Base-by-base conservation (phyloP, 2,888 invertebrate species). In the Macaria notata region DNA sequence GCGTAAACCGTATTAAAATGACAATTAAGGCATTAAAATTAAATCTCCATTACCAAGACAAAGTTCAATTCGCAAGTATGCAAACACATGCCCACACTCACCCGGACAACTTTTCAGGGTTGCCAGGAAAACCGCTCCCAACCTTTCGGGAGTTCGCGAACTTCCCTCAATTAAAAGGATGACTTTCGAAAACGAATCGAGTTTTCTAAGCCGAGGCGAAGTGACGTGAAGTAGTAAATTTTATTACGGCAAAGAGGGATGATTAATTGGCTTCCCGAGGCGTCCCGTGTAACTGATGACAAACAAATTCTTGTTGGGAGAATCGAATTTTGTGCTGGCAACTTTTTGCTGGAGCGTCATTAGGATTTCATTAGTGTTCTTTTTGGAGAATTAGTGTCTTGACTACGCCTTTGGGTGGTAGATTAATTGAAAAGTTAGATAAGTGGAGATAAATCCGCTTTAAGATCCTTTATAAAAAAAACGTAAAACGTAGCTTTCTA, bases 221-320 rank as follows among this genome's bases (percentile, higher is more conserved):
- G 71, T 73, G 73, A 77, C 78, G 78, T 73, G 63, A 54, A 78
- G 76, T 75, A 78, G 77, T 78, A 75, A 73, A 78, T 78, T 78
- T 78, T 78, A 78, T 78, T 78, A 78, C 72, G 70, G 67, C 65
- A 67, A 54, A 66, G 61, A 71, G 71, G 73, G 74, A 78, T 78
- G 78, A 78, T 78, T 78, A 78, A 78, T 78, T 73, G 73, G 72
- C 77, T 73, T 73, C 69, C 65, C 59, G 63, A 66, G 63, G 70
- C 69, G 71, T 66, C 48, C 66, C 51, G 46, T 71, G 64, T 71
- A 63, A 64, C 64, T 65, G 64, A 70, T 76, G 77, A 76, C 73
- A 72, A 75, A 78, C 75, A 78, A 70, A 72, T 76, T 73, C 68
- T 58, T 68, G 64, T 63, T 63, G 65, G 66, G 29, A 72, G 72